Evolutionary conservation across 2,888 invertebrate genomes (phyloP).

Genomic region (Andrena hattorfiana): DNA sequence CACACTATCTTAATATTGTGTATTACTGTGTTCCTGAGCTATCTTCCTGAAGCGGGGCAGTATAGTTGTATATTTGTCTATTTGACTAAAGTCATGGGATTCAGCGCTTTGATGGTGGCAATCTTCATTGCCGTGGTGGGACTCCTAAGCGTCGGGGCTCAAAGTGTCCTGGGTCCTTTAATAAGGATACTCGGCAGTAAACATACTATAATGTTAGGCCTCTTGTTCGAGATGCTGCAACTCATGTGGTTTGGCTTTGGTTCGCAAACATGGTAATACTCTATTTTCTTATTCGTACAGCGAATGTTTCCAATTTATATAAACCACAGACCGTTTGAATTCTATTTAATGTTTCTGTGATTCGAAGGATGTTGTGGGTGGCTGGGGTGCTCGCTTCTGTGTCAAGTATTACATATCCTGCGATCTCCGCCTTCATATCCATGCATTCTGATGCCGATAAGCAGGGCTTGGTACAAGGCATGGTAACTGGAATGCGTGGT

Average conservation of each 20-base stretch:
- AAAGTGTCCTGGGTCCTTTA: constrained; percentile 92
- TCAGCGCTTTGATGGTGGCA: constrained; percentile 97
- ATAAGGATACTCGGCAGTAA: constrained; percentile 95
- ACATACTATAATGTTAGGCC: constrained; percentile 98
- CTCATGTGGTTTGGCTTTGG: constrained; percentile 99
- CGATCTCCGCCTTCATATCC: constrained; percentile 99
- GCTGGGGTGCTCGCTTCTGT: constrained; percentile 98
- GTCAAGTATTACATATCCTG: constrained; percentile 98
- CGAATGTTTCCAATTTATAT: neutral
- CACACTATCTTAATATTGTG: constrained; percentile 98
- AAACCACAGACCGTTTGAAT: neutral
- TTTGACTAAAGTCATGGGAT: constrained; percentile 98
- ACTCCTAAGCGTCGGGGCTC: constrained; percentile 97
- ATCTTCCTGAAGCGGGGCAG: constrained; percentile 99
- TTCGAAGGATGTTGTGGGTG: constrained; percentile 98
- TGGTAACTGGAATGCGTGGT: constrained; percentile 99
- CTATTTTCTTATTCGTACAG: constrained; percentile 17
- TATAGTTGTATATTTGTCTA: constrained; percentile 99
- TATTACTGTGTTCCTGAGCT: constrained; percentile 98
- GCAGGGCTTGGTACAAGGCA: constrained; percentile 98
- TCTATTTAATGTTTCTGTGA: constrained; percentile 18
- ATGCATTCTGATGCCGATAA: constrained; percentile 99
- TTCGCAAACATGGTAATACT: constrained; percentile 93
- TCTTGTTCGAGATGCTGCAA: constrained; percentile 98
- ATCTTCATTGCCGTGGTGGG: constrained; percentile 99